Evolutionary conservation across 2,113 vertebrate genomes (phyloP), one percentile per base, ranked within the genome.

Genomic region (Zosterops pallidus): DNA sequence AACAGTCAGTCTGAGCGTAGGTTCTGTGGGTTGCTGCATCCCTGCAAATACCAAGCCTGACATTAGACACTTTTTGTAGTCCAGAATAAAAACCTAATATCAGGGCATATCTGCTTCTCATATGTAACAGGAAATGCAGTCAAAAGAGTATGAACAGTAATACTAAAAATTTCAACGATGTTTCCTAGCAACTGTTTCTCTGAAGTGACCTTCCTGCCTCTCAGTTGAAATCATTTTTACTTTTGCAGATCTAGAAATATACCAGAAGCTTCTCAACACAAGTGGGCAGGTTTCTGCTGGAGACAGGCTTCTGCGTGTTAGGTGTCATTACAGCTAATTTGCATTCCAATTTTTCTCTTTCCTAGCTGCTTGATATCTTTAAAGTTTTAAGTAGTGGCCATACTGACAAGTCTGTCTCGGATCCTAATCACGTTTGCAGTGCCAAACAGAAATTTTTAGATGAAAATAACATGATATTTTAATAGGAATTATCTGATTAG

Each of bases 141-240:
- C 16, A 50, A 86, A 39, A 77, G 67, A 63, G 68, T 60, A 52
- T 62, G n/a, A 90, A 70, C 35, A 71, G 25, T 37, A 77, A 71
- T 53, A 64, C 72, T 44, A 46, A 91, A 90, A 42, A 89, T 55
- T 76, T 83, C 47, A 67, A 52, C 35, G 68, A 18, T 47, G 89
- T 96, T 90, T 93, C 92, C 83, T 95, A 94, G 94, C 92, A 97
- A 94, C 92, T 42, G 8, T 71, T 94, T 69, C 81, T 94, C 69
- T 59, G 76, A 86, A 83, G n/a, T 79, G 67, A 86, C 75, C 93
- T 90, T 79, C 26, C 49, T 95, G 41, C 76, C 57, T 90, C 33
- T 82, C 2, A 0, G 18, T 12, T 90, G 83, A 88, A 91, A 85
- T 46, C 9, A 53, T 68, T 90, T 96, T 91, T 88, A 57, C 42